These are phyloP conservation scores for Xylocopa sonorina DNA, from an alignment of 1,140 invertebrate genomes.

Conservation along the genomic window DNA sequence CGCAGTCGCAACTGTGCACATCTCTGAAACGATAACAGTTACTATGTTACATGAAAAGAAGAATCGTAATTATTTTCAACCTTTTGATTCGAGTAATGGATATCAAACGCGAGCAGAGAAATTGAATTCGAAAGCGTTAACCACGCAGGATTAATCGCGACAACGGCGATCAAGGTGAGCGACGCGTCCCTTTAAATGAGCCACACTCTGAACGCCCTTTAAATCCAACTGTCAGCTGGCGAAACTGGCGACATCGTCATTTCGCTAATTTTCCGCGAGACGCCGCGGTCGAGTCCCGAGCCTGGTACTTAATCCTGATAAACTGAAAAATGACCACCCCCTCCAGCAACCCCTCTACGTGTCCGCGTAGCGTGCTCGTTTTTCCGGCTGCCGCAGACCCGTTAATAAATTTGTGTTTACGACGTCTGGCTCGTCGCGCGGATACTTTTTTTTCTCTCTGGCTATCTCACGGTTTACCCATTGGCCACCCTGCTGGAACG, in stretches of 20 bases:
- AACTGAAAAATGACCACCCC: slow-evolving; percentile 48
- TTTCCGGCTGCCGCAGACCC: slow-evolving; percentile 34
- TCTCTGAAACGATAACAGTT: no score
- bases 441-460: slow-evolving; percentile 65
- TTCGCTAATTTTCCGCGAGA: slow-evolving; percentile 51
- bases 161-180: background rate
- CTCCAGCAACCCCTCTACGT: no score
- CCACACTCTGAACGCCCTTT: slow-evolving; percentile 22
- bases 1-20: no score
- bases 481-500: background rate
- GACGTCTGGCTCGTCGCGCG: slow-evolving; percentile 49
- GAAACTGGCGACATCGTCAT: background rate
- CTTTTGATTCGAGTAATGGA: no score
- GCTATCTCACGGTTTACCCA: slow-evolving; percentile 11
- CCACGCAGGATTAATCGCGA: background rate
- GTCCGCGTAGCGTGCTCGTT: slow-evolving; percentile 25
- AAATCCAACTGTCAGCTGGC: background rate
- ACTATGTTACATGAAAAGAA: no score
- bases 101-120: background rate
- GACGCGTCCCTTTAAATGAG: slow-evolving; percentile 14
- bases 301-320: slow-evolving; percentile 65
- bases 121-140: background rate
- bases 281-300: background rate
- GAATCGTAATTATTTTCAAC: no score
- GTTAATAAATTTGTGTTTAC: slow-evolving; percentile 73